phyloP scores from a whole-genome alignment of 1,140 invertebrate genomes.

The Diorhabda elongata region DNA sequence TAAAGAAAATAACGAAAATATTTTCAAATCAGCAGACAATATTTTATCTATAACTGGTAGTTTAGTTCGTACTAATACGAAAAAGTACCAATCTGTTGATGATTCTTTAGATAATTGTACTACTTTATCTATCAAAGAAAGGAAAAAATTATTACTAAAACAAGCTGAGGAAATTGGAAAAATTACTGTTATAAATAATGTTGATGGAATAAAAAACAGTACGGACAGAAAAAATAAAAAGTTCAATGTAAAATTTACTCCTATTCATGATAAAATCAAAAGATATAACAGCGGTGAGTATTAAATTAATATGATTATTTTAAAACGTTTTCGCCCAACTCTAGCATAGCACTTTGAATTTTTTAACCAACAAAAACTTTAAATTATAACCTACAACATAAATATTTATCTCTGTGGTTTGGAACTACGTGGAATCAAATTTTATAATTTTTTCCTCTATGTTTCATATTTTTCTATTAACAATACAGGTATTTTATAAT shows the following conservation, averaged over 20 bases:
- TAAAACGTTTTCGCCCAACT: no score
- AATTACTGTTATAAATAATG: neutral
- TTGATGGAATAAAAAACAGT: neutral
- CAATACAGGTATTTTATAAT: no score
- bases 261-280: slow-evolving; percentile 19
- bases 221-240: neutral
- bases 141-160: slow-evolving; percentile 26
- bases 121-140: slow-evolving; percentile 22
- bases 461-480: no score
- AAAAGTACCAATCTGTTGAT: slow-evolving; percentile 23
- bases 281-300: slow-evolving; percentile 19
- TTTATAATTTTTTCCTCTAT: no score
- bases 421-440: no score
- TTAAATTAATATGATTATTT: neutral
- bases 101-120: slow-evolving; percentile 19
- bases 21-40: slow-evolving; percentile 24
- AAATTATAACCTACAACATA: no score
- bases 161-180: slow-evolving; percentile 20
- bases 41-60: slow-evolving; percentile 15
- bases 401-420: no score
- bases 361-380: no score
- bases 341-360: no score
- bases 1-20: slow-evolving; percentile 5
- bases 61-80: slow-evolving; percentile 7
- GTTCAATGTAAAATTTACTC: slow-evolving; percentile 1